These are phyloP conservation scores for Martes martes DNA, from an alignment of 2,113 vertebrate species.

Conservation along the genomic window DNA sequence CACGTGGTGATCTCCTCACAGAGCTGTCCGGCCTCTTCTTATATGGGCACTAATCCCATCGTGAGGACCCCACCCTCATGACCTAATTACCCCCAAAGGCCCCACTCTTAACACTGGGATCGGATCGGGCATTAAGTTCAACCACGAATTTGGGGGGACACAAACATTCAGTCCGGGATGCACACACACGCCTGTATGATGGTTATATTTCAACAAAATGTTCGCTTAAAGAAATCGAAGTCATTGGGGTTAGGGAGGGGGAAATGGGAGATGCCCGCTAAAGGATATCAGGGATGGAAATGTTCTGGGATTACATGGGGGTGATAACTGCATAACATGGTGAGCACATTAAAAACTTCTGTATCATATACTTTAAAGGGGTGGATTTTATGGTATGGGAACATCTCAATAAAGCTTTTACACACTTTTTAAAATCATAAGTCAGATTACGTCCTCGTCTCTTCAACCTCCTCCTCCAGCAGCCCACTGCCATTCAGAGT, in stretches of 20 bases:
- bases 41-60: not conserved
- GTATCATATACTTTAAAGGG: not conserved
- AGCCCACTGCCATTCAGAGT: not conserved
- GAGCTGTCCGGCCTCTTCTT: not conserved
- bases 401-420: not conserved
- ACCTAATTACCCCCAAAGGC: not conserved
- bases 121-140: not conserved
- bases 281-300: not conserved
- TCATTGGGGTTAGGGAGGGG: not conserved
- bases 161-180: not conserved
- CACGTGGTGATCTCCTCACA: not conserved
- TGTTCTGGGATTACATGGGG: not conserved
- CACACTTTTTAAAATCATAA: not conserved
- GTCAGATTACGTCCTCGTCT: not conserved
- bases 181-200: rapidly evolving
- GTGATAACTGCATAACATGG: not conserved
- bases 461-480: too few relatives aligned
- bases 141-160: not conserved
- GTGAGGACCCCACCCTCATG: not conserved
- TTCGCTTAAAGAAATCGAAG: not conserved
- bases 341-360: not conserved
- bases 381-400: not conserved
- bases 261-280: not conserved
- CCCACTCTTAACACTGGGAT: not conserved
- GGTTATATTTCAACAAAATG: not conserved